Percentiles rank a stretch among this genome's conserved stretches.
phyloP scores from a whole-genome alignment of 1,140 invertebrate species.

The Drosophila pandora region DNA sequence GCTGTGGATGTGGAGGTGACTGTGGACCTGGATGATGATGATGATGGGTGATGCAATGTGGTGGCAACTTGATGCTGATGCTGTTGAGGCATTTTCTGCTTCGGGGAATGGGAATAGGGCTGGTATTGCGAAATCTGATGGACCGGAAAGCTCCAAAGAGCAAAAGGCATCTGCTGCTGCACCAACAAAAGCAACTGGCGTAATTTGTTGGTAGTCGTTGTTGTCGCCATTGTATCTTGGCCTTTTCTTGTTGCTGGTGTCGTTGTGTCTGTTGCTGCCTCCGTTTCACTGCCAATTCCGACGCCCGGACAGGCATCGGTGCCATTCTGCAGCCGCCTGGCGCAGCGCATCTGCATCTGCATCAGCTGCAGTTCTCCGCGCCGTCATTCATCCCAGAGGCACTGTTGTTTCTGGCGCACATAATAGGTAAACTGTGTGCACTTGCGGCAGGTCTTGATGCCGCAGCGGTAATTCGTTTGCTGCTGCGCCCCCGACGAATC shows the following conservation, averaged over 20 bases:
- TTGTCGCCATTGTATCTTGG: slow-evolving; percentile 40
- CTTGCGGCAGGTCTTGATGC: slow-evolving; percentile 96
- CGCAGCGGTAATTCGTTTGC: slow-evolving; percentile 91
- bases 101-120: neutral
- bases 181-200: slow-evolving; percentile 78
- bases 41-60: slow-evolving; percentile 23
- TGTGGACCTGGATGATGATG: slow-evolving; percentile 20
- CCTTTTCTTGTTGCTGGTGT: slow-evolving; percentile 10
- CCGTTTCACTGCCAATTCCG: slow-evolving; percentile 48
- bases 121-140: slow-evolving; percentile 73
- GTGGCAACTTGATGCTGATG: slow-evolving; percentile 39
- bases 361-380: slow-evolving; percentile 75
- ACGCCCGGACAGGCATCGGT: slow-evolving; percentile 27
- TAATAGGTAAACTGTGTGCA: slow-evolving; percentile 94
- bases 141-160: slow-evolving; percentile 79
- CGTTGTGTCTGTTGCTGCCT: slow-evolving; percentile 30
- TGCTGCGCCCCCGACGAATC: slow-evolving; percentile 77
- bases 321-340: slow-evolving; percentile 45
- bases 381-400: slow-evolving; percentile 94
- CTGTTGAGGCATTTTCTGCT: slow-evolving; percentile 14
- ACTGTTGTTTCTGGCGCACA: slow-evolving; percentile 92
- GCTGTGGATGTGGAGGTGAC: slow-evolving; percentile 43
- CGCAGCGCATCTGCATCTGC: slow-evolving; percentile 55
- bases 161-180: slow-evolving; percentile 80
- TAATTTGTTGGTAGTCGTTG: slow-evolving; percentile 77